Evolutionary conservation across 1,140 invertebrate genomes (phyloP).

Genomic region (Acyrthosiphon pisum): DNA sequence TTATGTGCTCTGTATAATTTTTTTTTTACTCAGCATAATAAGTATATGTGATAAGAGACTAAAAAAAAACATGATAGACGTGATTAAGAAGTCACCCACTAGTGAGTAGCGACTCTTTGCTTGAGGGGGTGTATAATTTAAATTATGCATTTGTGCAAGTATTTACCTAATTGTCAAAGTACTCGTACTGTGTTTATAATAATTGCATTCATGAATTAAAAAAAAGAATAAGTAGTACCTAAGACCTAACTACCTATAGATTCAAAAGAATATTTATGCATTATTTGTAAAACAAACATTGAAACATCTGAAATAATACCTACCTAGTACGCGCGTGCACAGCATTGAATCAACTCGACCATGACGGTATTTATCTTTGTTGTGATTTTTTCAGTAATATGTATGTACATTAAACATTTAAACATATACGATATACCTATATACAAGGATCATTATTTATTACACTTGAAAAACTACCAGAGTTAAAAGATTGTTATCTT

Average conservation of each 20-base stretch:
- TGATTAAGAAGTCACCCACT: no score
- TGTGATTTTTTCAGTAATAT: slow-evolving; percentile 20
- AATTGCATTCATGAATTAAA: not conserved
- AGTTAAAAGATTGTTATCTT: slow-evolving; percentile 7
- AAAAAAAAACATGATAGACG: no score
- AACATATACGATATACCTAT: not conserved
- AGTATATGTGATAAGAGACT: no score
- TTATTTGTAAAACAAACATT: not conserved
- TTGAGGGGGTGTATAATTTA: no score
- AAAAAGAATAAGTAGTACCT: not conserved
- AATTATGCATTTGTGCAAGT: not conserved
- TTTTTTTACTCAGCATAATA: no score
- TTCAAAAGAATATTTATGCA: not conserved
- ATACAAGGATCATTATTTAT: slow-evolving; percentile 31
- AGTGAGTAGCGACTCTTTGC: no score
- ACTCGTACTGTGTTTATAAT: not conserved
- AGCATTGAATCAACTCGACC: not conserved
- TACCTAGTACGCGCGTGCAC: not conserved
- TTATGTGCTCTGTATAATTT: no score
- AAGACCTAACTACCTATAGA: not conserved
- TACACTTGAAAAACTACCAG: not conserved
- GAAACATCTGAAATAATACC: not conserved
- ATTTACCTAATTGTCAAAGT: no score
- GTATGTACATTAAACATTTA: not conserved
- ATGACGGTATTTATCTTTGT: slow-evolving; percentile 39